Evolutionary conservation across 2,888 invertebrate species (phyloP).

Genomic region (Lepidochitona cinerea): DNA sequence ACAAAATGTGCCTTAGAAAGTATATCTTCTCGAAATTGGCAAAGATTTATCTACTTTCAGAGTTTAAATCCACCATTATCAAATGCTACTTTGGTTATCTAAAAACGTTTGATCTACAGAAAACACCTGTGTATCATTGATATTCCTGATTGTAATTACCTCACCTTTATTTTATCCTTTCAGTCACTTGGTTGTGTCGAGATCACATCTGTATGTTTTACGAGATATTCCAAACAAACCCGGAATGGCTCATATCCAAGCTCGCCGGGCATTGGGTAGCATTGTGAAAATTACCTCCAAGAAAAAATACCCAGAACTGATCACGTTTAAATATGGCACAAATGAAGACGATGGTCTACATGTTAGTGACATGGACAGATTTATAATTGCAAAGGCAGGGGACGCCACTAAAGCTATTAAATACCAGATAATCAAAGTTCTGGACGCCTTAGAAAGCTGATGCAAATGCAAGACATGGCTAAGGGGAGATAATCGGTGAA

Average conservation of each 20-base stretch:
- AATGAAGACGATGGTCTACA: conserved; percentile 73
- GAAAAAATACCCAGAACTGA: conserved; percentile 93
- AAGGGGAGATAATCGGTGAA: no score
- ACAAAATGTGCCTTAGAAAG: no score
- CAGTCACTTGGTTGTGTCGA: conserved; percentile 89
- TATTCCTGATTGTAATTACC: no score
- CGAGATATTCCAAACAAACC: conserved; percentile 79
- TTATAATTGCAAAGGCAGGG: conserved; percentile 91
- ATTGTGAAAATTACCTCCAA: conserved; percentile 98
- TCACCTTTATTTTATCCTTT: conserved; percentile 34
- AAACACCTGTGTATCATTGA: no score
- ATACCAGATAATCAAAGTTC: conserved; percentile 83
- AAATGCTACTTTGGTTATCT: no score
- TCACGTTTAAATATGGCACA: conserved; percentile 94
- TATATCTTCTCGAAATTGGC: no score
- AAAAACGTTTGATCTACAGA: no score
- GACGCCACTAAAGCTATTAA: conserved; percentile 92
- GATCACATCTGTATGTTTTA: conserved; percentile 87
- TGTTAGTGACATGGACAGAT: conserved; percentile 90
- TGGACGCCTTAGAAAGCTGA: conserved; percentile 64
- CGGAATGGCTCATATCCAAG: conserved; percentile 88
- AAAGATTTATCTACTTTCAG: no score
- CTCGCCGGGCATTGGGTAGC: conserved; percentile 88
- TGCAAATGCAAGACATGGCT: not conserved
- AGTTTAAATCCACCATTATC: no score